Conservation (phyloP, 2,113 vertebrate species). For the Lepisosteus osseus region DNA sequence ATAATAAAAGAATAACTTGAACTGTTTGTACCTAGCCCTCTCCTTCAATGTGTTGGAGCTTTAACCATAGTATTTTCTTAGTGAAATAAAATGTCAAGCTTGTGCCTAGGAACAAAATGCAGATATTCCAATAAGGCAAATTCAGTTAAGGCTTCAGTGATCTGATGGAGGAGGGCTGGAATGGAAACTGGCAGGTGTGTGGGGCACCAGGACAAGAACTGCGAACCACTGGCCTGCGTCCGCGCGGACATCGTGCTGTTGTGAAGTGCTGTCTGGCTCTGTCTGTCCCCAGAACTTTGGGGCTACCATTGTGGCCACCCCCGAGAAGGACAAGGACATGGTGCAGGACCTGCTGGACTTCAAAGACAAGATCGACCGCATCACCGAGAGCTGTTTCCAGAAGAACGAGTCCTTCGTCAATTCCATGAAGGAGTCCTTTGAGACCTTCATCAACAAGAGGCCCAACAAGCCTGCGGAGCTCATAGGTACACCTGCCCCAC, state of each 20-base stretch:
- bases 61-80: too few relatives aligned
- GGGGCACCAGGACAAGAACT: background rate
- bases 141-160: too few relatives aligned
- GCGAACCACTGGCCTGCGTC: background rate
- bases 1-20: too few relatives aligned
- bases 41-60: too few relatives aligned
- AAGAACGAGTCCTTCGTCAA: constrained; percentile 75
- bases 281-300: constrained; percentile 63
- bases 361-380: constrained; percentile 78
- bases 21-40: too few relatives aligned
- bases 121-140: too few relatives aligned
- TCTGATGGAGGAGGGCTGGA: too few relatives aligned
- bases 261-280: background rate
- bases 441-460: constrained; percentile 79
- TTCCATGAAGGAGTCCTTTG: constrained; percentile 80
- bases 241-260: background rate
- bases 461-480: constrained; percentile 79
- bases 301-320: constrained; percentile 75
- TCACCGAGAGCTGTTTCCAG: constrained; percentile 78
- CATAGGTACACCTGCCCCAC: constrained; percentile 57
- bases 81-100: too few relatives aligned
- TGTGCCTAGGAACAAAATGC: too few relatives aligned
- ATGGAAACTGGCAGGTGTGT: too few relatives aligned
- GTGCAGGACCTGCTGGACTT: constrained; percentile 79
- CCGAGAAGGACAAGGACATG: constrained; percentile 81